A percentile compares a stretch with the other conserved stretches of the same genome.
Conservation (phyloP, 2,797 vertebrate species). For the Triplophysa bombifrons region DNA sequence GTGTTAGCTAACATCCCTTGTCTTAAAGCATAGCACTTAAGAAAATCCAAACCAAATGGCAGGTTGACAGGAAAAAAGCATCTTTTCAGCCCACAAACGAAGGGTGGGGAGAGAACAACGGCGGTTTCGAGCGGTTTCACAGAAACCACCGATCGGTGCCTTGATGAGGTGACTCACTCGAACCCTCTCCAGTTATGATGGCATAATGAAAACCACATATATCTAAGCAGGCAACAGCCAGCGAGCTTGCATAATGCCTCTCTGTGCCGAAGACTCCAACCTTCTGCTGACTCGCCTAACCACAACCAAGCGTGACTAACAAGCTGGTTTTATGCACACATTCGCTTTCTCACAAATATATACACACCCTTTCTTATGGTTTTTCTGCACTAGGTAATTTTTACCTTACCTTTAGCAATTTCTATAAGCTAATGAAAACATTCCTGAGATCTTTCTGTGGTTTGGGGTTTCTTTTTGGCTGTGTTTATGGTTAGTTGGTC, state of each 20-base stretch:
- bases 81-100: conserved; percentile 19
- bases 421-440: too few species aligned
- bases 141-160: conserved; percentile 26
- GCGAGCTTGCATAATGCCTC: conserved; percentile 15
- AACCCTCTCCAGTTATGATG: conserved; percentile 32
- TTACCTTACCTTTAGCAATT: too few species aligned
- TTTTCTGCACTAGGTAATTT: neutral
- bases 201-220: conserved; percentile 29
- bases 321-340: conserved; percentile 14
- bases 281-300: conserved; percentile 26
- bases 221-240: conserved; percentile 22
- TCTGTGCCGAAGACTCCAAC: conserved; percentile 1
- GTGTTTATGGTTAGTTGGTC: too few species aligned
- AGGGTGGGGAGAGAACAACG: conserved; percentile 35
- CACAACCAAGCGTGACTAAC: conserved; percentile 11
- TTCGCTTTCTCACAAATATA: neutral
- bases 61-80: conserved; percentile 23
- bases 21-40: neutral
- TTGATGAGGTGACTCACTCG: conserved; percentile 20
- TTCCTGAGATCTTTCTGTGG: too few species aligned
- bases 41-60: conserved; percentile 23
- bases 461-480: too few species aligned
- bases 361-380: conserved; percentile 20
- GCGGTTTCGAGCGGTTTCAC: conserved; percentile 6
- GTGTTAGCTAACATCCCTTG: conserved; percentile 1